Conservation (phyloP, 2,113 vertebrate genomes). For the Coturnix japonica region DNA sequence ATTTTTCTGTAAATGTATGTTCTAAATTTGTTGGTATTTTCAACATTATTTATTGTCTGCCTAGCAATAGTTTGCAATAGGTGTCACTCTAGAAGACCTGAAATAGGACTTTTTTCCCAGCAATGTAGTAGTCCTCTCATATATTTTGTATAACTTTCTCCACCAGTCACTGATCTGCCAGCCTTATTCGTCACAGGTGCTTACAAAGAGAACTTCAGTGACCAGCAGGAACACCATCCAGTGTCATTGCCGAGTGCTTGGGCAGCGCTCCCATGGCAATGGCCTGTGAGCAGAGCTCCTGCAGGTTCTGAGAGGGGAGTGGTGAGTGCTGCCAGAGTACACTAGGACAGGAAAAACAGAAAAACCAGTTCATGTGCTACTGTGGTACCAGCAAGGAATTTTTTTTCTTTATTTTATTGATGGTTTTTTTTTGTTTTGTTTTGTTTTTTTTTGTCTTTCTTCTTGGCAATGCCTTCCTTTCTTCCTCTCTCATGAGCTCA, state of each 20-base stretch:
- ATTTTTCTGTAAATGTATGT: constrained; percentile 7
- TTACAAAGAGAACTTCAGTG: background rate
- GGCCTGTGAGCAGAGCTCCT: fast-evolving
- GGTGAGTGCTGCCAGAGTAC: background rate
- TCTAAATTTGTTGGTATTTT: constrained; percentile 36
- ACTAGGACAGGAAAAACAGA: background rate
- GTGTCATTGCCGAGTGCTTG: background rate
- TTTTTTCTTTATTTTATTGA: background rate
- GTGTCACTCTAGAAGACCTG: constrained; percentile 69
- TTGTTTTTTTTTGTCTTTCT: background rate
- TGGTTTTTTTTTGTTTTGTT: background rate
- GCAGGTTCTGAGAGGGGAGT: background rate
- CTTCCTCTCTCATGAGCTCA: fast-evolving
- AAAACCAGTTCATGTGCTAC: fast-evolving
- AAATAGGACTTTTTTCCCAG: constrained; percentile 69
- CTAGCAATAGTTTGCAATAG: constrained; percentile 47
- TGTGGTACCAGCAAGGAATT: background rate
- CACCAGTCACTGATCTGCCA: constrained; percentile 49
- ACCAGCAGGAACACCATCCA: background rate
- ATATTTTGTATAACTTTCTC: constrained; percentile 68
- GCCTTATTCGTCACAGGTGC: constrained; percentile 21
- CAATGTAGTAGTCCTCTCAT: constrained; percentile 47
- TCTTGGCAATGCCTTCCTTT: background rate
- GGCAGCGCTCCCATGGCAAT: background rate
- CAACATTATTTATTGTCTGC: constrained; percentile 62